Evolutionary conservation across 1,140 invertebrate species (phyloP).

Genomic region (Schlechtendalia chinensis): DNA sequence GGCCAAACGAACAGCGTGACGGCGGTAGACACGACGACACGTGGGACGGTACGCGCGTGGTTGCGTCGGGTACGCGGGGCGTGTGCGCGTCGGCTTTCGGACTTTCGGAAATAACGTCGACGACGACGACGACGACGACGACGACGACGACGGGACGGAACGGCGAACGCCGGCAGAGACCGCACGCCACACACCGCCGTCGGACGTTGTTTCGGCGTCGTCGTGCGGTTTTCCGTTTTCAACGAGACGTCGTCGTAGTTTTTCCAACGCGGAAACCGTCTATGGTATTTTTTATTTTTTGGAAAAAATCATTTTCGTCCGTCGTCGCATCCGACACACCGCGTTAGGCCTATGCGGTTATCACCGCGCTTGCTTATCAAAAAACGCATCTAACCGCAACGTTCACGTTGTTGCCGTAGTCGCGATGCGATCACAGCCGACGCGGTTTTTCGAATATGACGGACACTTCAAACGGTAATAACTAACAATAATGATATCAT

Average conservation of each 20-base stretch:
- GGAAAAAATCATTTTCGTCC: background rate
- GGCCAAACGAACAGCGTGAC: too few species aligned
- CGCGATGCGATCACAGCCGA: background rate
- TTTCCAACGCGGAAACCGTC: too few species aligned
- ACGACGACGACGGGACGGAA: background rate
- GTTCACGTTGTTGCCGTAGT: background rate
- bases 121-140: too few species aligned
- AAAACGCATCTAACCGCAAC: background rate
- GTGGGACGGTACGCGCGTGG: too few species aligned
- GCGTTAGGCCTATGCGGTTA: background rate
- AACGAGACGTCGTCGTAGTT: background rate
- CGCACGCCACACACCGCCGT: conserved; percentile 6
- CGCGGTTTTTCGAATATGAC: background rate
- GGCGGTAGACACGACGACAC: too few species aligned
- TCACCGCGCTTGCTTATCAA: background rate
- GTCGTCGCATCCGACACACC: background rate
- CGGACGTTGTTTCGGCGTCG: conserved; percentile 33
- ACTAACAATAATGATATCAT: too few species aligned
- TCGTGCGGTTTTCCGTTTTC: background rate
- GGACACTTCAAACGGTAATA: too few species aligned
- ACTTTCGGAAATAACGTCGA: background rate
- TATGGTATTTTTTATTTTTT: too few species aligned
- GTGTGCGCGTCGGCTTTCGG: background rate
- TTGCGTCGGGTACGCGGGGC: too few species aligned
- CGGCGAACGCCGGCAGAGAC: background rate